Conservation (phyloP, 37 sponge, comb jelly and placozoan species). For the Mnemiopsis leidyi region DNA sequence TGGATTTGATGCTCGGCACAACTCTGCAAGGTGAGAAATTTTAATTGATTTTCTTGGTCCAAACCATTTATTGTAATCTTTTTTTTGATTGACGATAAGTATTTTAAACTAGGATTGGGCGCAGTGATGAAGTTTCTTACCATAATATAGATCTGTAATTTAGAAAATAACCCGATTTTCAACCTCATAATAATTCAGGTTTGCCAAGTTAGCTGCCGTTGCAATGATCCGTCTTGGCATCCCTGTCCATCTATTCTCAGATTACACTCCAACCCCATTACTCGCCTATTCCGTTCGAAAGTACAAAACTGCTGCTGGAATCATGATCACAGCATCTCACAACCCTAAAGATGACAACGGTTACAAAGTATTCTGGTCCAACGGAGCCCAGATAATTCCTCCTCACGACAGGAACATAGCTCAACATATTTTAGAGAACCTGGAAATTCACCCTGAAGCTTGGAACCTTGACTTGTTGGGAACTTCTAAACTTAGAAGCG, state of each 20-base stretch:
- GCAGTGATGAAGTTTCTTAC: not conserved
- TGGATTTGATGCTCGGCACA: slow-evolving; percentile 96
- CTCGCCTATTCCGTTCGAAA: slow-evolving; percentile 84
- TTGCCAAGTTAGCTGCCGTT: slow-evolving; percentile 80
- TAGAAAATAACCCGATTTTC: not conserved
- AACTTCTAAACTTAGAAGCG: slow-evolving; percentile 64
- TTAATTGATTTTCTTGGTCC: too few relatives aligned
- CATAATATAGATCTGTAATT: not conserved
- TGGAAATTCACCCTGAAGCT: slow-evolving; percentile 79
- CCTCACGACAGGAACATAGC: slow-evolving; percentile 88
- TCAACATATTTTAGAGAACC: slow-evolving; percentile 70
- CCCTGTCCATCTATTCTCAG: slow-evolving; percentile 88
- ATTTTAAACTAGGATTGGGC: not conserved
- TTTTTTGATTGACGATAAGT: too few relatives aligned
- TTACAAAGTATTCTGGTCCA: slow-evolving; percentile 97
- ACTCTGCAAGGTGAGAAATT: slow-evolving; percentile 85
- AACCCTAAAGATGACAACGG: slow-evolving; percentile 99
- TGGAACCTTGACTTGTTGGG: slow-evolving; percentile 76
- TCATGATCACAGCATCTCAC: slow-evolving; percentile 98
- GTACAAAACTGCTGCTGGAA: slow-evolving; percentile 78
- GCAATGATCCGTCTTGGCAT: slow-evolving; percentile 80
- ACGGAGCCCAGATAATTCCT: slow-evolving; percentile 96
- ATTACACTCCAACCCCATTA: slow-evolving; percentile 87
- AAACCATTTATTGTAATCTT: too few relatives aligned
- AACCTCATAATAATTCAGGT: slow-evolving; percentile 70